These are phyloP conservation scores for Lasius platythorax DNA, from an alignment of 2,888 invertebrate genomes.

Conservation along the genomic window DNA sequence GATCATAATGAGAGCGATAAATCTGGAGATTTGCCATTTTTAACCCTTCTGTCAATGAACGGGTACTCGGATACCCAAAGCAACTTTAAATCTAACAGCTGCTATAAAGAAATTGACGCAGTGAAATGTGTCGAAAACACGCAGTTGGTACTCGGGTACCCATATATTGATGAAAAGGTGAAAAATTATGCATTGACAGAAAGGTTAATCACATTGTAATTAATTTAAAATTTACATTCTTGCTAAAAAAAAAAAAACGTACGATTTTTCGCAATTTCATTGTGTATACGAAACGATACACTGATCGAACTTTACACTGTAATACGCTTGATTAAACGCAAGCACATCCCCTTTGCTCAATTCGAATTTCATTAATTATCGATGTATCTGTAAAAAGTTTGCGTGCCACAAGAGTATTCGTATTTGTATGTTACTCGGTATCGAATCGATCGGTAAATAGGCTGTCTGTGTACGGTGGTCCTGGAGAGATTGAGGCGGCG, in stretches of 20 bases:
- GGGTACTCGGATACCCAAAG: no score
- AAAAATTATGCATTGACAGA: no score
- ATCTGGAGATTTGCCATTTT: not conserved
- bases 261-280: not conserved
- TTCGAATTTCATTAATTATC: slow-evolving; percentile 10
- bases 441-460: slow-evolving; percentile 36
- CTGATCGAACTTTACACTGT: no score
- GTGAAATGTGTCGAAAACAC: no score
- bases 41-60: no score
- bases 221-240: not conserved
- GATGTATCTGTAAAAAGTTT: slow-evolving; percentile 3
- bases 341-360: not conserved
- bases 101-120: no score
- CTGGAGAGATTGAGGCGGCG: slow-evolving; percentile 41
- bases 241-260: not conserved
- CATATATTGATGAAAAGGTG: no score
- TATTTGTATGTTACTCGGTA: slow-evolving; percentile 15
- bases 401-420: not conserved
- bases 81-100: no score
- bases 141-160: no score
- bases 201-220: not conserved
- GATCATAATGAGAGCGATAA: not conserved
- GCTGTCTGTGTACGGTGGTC: slow-evolving; percentile 26
- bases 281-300: not conserved
- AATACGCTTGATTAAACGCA: slow-evolving; percentile 10